Evolutionary conservation across 2,113 vertebrate genomes (phyloP).

Genomic region (Reinhardtius hippoglossoides): DNA sequence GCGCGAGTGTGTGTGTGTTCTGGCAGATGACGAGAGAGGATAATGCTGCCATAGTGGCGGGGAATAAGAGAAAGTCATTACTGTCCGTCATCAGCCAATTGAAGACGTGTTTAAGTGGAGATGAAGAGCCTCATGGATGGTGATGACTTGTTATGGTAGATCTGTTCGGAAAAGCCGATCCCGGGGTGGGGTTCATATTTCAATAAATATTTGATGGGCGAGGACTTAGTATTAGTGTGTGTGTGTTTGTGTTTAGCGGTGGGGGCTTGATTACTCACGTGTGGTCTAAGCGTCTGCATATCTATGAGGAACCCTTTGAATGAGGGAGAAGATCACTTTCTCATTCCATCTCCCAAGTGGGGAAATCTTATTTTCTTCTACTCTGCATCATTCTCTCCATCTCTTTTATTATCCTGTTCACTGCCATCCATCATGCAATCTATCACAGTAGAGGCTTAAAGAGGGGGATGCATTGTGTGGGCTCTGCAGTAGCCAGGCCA

Average conservation of each 20-base stretch:
- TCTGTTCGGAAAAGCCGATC: conserved; percentile 48
- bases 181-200: conserved; percentile 49
- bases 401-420: conserved; percentile 19
- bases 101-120: conserved; percentile 61
- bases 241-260: not conserved
- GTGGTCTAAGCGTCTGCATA: conserved; percentile 24
- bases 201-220: conserved; percentile 75
- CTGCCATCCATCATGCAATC: conserved; percentile 18
- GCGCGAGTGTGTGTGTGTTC: conserved; percentile 9
- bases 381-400: conserved; percentile 30
- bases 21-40: conserved; percentile 46
- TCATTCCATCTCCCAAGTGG: conserved; percentile 25
- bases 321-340: conserved; percentile 44
- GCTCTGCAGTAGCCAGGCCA: conserved; percentile 9
- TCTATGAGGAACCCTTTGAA: conserved; percentile 35
- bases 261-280: too few species aligned
- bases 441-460: conserved; percentile 10
- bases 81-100: conserved; percentile 67
- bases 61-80: conserved; percentile 67
- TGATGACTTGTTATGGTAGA: conserved; percentile 67
- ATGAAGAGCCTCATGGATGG: conserved; percentile 60
- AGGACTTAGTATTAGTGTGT: conserved; percentile 21
- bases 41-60: conserved; percentile 31
- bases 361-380: conserved; percentile 38
- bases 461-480: conserved; percentile 9